phyloP scores from a whole-genome alignment of 2,113 vertebrate species.

The Anser brachyrhynchus region DNA sequence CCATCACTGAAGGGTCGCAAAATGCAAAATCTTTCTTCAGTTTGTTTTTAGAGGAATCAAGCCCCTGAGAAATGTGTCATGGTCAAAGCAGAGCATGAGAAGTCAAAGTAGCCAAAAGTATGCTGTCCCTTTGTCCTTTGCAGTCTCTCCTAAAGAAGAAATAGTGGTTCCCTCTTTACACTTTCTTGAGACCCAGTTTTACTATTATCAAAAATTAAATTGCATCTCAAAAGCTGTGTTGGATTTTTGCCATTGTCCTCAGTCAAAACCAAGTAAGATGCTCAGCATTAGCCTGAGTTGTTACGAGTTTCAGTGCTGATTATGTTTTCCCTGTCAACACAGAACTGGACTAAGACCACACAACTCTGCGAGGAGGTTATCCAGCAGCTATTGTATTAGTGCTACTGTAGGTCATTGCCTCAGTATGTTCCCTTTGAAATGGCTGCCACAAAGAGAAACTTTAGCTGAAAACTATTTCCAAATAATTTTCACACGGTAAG shows the following conservation, averaged over 20 bases:
- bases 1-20: not conserved
- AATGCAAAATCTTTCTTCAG: not conserved
- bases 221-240: not conserved
- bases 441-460: not conserved
- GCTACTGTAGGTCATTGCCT: constrained; percentile 53
- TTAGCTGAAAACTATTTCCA: constrained; percentile 44
- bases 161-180: not conserved
- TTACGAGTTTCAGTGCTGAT: not conserved
- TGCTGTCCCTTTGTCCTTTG: not conserved
- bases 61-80: not conserved
- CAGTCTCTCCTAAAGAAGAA: not conserved
- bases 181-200: not conserved
- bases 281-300: not conserved
- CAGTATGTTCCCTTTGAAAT: not conserved
- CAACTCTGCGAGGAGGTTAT: not conserved
- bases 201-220: not conserved
- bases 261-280: not conserved
- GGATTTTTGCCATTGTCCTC: not conserved
- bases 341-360: not conserved
- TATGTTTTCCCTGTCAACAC: not conserved
- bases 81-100: not conserved
- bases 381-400: not conserved
- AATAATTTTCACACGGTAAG: constrained; percentile 56
- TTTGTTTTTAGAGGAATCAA: not conserved
- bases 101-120: not conserved